phyloP scores from a whole-genome alignment of 2,113 vertebrate species.

The Thinocorus orbignyianus region DNA sequence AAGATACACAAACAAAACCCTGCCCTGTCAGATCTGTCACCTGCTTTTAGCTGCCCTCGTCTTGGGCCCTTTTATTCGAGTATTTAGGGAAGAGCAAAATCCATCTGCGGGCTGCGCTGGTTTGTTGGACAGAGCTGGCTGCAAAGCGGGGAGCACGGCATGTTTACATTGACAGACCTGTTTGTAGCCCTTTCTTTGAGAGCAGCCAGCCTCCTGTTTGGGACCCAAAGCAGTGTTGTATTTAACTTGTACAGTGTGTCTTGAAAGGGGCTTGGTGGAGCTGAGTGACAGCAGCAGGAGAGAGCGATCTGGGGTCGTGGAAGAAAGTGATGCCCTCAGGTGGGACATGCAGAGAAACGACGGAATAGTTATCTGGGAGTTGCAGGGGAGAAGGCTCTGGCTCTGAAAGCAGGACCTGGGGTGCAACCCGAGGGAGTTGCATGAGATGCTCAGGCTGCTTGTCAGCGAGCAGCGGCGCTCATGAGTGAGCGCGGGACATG shows the following conservation, averaged over 20 bases:
- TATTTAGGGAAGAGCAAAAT: background rate
- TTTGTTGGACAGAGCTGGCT: background rate
- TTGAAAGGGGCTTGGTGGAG: background rate
- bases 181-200: background rate
- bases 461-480: background rate
- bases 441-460: background rate
- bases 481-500: background rate
- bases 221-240: background rate
- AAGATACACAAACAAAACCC: background rate
- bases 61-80: background rate
- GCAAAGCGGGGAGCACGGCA: background rate
- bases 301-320: background rate
- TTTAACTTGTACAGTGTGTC: background rate
- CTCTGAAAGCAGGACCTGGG: background rate
- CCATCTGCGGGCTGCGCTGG: background rate
- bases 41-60: background rate
- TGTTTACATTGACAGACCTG: background rate
- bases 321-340: background rate
- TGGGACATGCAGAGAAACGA: background rate
- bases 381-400: background rate
- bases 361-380: background rate
- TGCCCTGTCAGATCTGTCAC: background rate
- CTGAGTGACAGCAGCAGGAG: background rate
- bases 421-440: background rate
- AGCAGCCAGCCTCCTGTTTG: background rate